These are phyloP conservation scores for Drosophila subquinaria DNA, from an alignment of 2,888 invertebrate species.

Conservation along the genomic window DNA sequence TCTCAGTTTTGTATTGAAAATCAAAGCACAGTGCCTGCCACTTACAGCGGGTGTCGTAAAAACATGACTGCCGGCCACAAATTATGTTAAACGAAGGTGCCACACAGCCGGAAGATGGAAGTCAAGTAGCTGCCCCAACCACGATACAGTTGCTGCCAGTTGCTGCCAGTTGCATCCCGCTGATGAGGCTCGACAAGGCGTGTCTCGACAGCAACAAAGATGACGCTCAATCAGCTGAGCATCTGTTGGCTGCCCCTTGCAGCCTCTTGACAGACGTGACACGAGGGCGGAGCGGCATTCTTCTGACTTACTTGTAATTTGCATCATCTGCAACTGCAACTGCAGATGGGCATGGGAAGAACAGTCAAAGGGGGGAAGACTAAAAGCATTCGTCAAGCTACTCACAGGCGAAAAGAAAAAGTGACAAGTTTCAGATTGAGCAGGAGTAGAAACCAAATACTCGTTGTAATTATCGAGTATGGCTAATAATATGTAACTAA, in stretches of 20 bases:
- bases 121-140: slow-evolving; percentile 67
- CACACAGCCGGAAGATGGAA: slow-evolving; percentile 61
- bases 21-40: slow-evolving; percentile 46
- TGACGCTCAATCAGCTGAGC: slow-evolving; percentile 70
- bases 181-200: slow-evolving; percentile 63
- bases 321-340: slow-evolving; percentile 29
- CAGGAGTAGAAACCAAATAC: slow-evolving; percentile 5
- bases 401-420: not conserved
- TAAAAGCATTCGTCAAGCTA: slow-evolving; percentile 1
- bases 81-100: slow-evolving; percentile 73
- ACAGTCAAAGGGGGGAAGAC: not conserved
- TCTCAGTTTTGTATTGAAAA: slow-evolving; percentile 35
- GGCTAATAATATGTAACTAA: slow-evolving; percentile 1
- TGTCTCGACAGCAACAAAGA: slow-evolving; percentile 55
- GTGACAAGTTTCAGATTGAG: slow-evolving; percentile 17
- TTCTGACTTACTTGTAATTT: slow-evolving; percentile 51
- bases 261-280: slow-evolving; percentile 62
- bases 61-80: slow-evolving; percentile 74
- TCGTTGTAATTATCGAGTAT: slow-evolving; percentile 23
- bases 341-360: not conserved
- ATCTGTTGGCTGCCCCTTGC: slow-evolving; percentile 63
- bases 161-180: slow-evolving; percentile 11
- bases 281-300: slow-evolving; percentile 56
- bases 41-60: slow-evolving; percentile 71
- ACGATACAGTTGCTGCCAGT: slow-evolving; percentile 5